Evolutionary conservation across 2,113 vertebrate genomes (phyloP).

Genomic region (Erythrolamprus reginae): DNA sequence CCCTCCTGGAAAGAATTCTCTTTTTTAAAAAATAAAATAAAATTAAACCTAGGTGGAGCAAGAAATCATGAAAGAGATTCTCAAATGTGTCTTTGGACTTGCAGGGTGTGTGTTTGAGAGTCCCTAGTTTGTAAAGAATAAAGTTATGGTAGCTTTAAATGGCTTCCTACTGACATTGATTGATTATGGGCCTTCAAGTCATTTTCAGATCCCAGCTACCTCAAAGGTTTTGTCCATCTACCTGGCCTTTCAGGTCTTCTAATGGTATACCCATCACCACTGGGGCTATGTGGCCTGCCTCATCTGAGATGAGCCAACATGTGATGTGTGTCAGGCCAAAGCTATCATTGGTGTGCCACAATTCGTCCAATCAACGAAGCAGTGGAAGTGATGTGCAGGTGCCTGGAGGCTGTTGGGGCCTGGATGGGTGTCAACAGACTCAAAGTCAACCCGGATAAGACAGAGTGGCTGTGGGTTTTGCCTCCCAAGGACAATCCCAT

Average conservation of each 20-base stretch:
- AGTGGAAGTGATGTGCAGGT: no score
- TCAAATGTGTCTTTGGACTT: not conserved
- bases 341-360: no score
- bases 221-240: not conserved
- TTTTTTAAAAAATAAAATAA: no score
- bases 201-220: not conserved
- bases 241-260: not conserved
- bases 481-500: no score
- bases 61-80: not conserved
- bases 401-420: no score
- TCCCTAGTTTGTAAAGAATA: not conserved
- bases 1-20: not conserved
- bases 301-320: not conserved
- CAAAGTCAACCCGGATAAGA: no score
- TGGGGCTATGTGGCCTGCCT: not conserved
- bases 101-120: not conserved
- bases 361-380: no score
- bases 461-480: no score
- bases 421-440: no score
- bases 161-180: not conserved
- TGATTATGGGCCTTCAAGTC: not conserved
- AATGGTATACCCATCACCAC: not conserved
- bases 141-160: not conserved
- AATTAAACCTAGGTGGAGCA: not conserved
- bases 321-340: no score